Conservation (phyloP, 2,888 invertebrate genomes). For the Tortricodes alternella region DNA sequence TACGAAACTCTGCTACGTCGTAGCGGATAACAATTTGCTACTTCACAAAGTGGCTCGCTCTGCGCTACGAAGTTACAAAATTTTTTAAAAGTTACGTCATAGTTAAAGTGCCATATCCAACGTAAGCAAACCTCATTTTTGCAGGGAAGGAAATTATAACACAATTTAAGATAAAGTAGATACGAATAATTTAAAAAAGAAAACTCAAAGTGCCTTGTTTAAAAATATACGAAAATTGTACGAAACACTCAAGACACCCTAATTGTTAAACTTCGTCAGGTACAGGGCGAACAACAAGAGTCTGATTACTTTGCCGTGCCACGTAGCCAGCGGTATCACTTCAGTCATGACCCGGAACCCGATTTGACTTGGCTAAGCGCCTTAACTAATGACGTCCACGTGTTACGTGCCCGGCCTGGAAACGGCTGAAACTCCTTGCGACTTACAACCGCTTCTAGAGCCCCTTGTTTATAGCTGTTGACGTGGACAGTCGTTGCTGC, state of each 20-base stretch:
- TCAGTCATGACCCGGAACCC: slow-evolving; percentile 26
- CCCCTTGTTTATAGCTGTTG: slow-evolving; percentile 24
- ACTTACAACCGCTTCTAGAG: slow-evolving; percentile 15
- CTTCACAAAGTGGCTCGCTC: slow-evolving; percentile 13
- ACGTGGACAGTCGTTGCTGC: slow-evolving; percentile 6
- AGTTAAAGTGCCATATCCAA: slow-evolving; percentile 27
- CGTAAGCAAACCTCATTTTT: slow-evolving; percentile 1
- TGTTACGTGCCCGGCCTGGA: slow-evolving; percentile 38
- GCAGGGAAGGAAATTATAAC: background rate
- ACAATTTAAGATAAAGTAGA: background rate
- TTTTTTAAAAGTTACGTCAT: slow-evolving; percentile 27
- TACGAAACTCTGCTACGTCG: background rate
- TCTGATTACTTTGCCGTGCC: slow-evolving; percentile 22
- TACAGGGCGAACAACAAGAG: slow-evolving; percentile 6
- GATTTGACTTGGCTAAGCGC: slow-evolving; percentile 31
- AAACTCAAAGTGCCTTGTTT: background rate
- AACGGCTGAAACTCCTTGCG: slow-evolving; percentile 22
- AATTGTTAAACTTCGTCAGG: slow-evolving; percentile 16
- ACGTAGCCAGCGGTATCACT: slow-evolving; percentile 25
- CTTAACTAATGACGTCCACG: slow-evolving; percentile 42
- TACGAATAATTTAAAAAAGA: background rate
- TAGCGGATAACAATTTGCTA: slow-evolving; percentile 23
- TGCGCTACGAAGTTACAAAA: slow-evolving; percentile 25
- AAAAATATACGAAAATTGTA: background rate
- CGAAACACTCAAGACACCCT: background rate